Percentiles rank a stretch among this genome's conserved stretches.
These are phyloP conservation scores for Acomys russatus DNA, from an alignment of 2,797 vertebrate species.

Conservation along the genomic window DNA sequence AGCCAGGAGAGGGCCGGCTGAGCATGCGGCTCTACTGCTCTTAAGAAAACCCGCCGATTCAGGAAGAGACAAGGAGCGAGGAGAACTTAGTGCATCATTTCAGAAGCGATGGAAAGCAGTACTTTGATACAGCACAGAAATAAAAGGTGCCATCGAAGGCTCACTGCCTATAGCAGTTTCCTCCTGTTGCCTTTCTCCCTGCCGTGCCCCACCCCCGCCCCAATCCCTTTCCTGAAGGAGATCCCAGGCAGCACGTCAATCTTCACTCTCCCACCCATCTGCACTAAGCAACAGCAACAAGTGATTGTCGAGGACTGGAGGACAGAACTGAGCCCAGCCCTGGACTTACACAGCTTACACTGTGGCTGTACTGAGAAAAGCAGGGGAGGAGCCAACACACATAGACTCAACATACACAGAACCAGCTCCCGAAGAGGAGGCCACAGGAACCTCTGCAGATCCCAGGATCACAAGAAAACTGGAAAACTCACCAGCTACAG, in stretches of 20 bases:
- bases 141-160: background rate
- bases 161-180: background rate
- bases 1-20: background rate
- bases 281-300: background rate
- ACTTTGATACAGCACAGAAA: background rate
- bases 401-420: background rate
- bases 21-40: background rate
- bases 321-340: background rate
- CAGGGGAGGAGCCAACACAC: accelerated
- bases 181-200: no score
- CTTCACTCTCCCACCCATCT: background rate
- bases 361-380: background rate
- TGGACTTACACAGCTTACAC: background rate
- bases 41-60: background rate
- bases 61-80: background rate
- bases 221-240: background rate
- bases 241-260: background rate
- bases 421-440: no score
- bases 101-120: background rate
- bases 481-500: background rate
- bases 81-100: background rate
- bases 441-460: background rate
- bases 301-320: background rate
- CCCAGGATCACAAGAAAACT: background rate
- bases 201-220: background rate